Evolutionary conservation across 2,797 vertebrate species (phyloP), one percentile per base, ranked within the genome.

Genomic region (Xyrichtys novacula): DNA sequence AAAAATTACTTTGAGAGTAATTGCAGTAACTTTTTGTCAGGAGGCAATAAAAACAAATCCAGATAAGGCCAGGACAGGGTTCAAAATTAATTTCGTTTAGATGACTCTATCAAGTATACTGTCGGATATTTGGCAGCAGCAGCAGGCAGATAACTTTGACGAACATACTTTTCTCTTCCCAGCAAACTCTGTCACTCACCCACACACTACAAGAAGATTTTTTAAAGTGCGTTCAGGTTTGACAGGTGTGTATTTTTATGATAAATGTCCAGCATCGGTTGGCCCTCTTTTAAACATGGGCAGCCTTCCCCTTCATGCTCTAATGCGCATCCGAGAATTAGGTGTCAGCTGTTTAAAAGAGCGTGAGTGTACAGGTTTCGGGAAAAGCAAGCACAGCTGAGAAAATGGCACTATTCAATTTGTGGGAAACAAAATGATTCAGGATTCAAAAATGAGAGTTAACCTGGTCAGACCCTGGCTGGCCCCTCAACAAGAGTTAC

Each of bases 391-490:
- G 36, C 17, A 20, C 9, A 14, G 36, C 12, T 19, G 12, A 12
- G 4, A 66, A 65, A 61, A 71, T 28, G 4, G 23, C 14, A 6
- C 9, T 7, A 66, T 62, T 71, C 55, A 81, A 77, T 58, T 73
- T 53, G 56, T 36, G 65, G 67, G 40, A 74, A 80, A 69, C 6
- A 39, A 65, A 62, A 34, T 48, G 23, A 44, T 31, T 9, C 6
- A 5, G 38, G 31, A 52, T 54, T 70, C 40, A 55, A 66, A 49
- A 23, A 7, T 16, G 12, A 32, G 46, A 48, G 39, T 29, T 28
- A 15, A 44, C 7, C 10, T 43, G 7, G 19, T 34, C 32, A 34
- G 32, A 34, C 7, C 14, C 14, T 34, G 32, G 32, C 3, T 12
- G 32, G 32, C 32, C 32, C n/a, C n/a, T n/a, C n/a, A n/a, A n/a